phyloP scores from a whole-genome alignment of 2,797 vertebrate genomes.

The Anabacerthia variegaticeps region DNA sequence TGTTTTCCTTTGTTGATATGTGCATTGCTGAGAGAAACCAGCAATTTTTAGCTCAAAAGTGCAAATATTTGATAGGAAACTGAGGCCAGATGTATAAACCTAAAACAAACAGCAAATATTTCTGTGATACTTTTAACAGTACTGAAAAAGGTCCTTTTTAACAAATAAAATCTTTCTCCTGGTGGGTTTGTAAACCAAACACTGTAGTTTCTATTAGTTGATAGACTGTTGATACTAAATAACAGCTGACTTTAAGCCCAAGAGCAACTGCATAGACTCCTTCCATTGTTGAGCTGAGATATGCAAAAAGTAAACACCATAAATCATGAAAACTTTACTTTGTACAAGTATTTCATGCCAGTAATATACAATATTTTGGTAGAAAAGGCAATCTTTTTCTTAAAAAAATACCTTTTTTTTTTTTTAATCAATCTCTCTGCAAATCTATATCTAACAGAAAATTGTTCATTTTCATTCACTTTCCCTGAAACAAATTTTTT shows the following conservation, averaged over 20 bases:
- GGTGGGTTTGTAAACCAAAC: slow-evolving; percentile 47
- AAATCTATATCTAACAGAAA: neutral
- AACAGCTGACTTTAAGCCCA: slow-evolving; percentile 33
- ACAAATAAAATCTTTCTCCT: slow-evolving; percentile 46
- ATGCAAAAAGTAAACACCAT: slow-evolving; percentile 53
- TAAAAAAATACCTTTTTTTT: neutral
- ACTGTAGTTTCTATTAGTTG: slow-evolving; percentile 35
- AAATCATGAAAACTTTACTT: slow-evolving; percentile 52
- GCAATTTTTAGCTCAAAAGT: slow-evolving; percentile 46
- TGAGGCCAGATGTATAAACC: slow-evolving; percentile 60
- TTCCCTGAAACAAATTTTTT: neutral
- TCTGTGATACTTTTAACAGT: slow-evolving; percentile 19
- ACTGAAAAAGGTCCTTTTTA: slow-evolving; percentile 40
- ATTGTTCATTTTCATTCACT: neutral
- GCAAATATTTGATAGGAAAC: slow-evolving; percentile 70
- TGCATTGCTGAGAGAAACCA: slow-evolving; percentile 43
- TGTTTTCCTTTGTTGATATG: slow-evolving; percentile 63
- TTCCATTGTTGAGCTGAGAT: slow-evolving; percentile 33
- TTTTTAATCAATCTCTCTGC: neutral
- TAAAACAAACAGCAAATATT: slow-evolving; percentile 55
- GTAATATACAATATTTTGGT: neutral
- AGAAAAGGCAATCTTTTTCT: neutral
- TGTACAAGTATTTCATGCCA: neutral
- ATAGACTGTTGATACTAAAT: slow-evolving; percentile 57
- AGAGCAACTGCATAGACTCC: slow-evolving; percentile 3